A percentile compares a stretch with the other conserved stretches of the same genome.
phyloP scores from a whole-genome alignment of 2,113 vertebrate genomes.

The Hippoglossus stenolepis region DNA sequence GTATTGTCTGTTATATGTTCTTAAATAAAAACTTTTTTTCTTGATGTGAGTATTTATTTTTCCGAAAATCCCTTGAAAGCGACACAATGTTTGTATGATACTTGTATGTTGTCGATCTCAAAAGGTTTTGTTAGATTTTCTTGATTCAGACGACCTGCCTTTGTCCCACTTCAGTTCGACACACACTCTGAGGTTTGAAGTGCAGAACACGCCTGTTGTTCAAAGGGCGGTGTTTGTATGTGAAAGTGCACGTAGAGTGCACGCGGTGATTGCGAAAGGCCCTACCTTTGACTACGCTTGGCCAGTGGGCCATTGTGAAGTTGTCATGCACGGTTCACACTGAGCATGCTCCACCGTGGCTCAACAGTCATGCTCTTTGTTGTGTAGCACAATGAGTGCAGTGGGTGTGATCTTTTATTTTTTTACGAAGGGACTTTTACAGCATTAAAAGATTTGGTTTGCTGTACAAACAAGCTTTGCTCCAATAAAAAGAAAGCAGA shows the following conservation, averaged over 20 bases:
- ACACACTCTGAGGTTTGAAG: conserved; percentile 12
- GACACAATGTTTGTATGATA: neutral
- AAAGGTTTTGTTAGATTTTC: conserved; percentile 9
- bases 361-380: conserved; percentile 59
- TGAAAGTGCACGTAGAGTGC: conserved; percentile 60
- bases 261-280: conserved; percentile 49
- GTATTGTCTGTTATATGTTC: conserved; percentile 30
- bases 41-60: conserved; percentile 33
- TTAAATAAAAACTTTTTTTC: conserved; percentile 60
- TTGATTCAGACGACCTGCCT: neutral
- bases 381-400: conserved; percentile 49
- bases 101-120: no score
- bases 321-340: conserved; percentile 50
- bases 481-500: conserved; percentile 27
- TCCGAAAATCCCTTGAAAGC: neutral
- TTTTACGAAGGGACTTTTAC: conserved; percentile 24
- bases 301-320: conserved; percentile 50
- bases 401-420: conserved; percentile 37
- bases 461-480: conserved; percentile 46
- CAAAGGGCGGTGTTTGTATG: conserved; percentile 71
- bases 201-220: conserved; percentile 40
- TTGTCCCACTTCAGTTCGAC: conserved; percentile 9
- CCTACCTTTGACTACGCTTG: conserved; percentile 59
- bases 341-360: conserved; percentile 16
- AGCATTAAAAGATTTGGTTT: conserved; percentile 62